Base-by-base conservation (phyloP, 2,113 vertebrate genomes). In the Atractosteus spatula region DNA sequence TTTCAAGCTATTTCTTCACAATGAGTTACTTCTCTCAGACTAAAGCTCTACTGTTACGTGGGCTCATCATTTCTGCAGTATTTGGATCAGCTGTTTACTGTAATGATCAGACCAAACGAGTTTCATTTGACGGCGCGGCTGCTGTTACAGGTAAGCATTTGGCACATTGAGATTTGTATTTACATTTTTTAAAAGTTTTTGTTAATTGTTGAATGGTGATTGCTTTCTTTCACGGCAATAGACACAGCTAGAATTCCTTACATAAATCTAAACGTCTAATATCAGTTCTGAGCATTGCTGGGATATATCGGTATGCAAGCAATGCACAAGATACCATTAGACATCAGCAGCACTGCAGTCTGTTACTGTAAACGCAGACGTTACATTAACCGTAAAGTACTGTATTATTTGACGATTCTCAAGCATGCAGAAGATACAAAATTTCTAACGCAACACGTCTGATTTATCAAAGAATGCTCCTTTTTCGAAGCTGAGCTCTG, bases 21-120 rank as follows among this genome's bases (percentile, higher is more conserved):
- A 93, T 93, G 91, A 89, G 82, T 87, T 84, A 72, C 86, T 80
- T 87, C 74, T 83, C 82, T 81, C 76, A 79, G 79, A 77, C 86
- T 55, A 75, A 89, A 77, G 79, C 84, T 78, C 77, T 88, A 55
- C 75, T 93, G 88, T 88, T 92, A 78, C 89, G 88, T 88, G 91
- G 91, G 90, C 89, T 93, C 85, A 81, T 92, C 87, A 87, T 93
- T 89, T 91, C 85, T 90, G 90, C 89, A 83, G 88, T 91, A 82
- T 85, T 91, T 81, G 87, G 88, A 80, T 88, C 78, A 77, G 89
- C 89, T 70, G 79, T 81, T 76, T 81, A 77, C 84, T 78, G 84
- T 11, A 82, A 76, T 59, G 70, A 83, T 77, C 79, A 86, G 59
- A 71, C 87, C 47, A 64, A 16, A 63, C 55, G 69, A 66, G 73